Evolutionary conservation across 2,797 vertebrate species (phyloP), one percentile per base, ranked within the genome.

Genomic region (Notoglanidium macrostoma): DNA sequence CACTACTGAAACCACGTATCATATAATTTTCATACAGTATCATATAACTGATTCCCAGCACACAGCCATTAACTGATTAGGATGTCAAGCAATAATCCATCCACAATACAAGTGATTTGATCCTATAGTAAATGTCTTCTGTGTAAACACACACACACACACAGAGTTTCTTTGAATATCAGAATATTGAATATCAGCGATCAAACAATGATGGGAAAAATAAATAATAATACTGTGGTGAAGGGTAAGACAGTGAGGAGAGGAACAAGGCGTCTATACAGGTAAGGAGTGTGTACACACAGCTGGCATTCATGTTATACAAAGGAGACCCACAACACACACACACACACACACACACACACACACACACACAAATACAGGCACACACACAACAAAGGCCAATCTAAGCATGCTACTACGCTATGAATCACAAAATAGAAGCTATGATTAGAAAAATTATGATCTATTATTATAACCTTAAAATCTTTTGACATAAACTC

Each of bases 221-320:
- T 59, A 59, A 80, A 80, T 80, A 80, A 80, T 80, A 44, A 40
- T 61, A 21, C 5, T 19, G 23, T 61, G 21, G 57, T 59, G 78
- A 79, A 55, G 54, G 10, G 54, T 59, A 7, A 79, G 32, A 59
- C 19, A 59, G 32, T 0, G 5, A 61, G 10, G 32, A 61, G 54
- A 40, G 11, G 55, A 21, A 80, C 54, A 80, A 59, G 77, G 32
- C 77, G 5, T 1, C 17, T 57, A 1, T 57, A 78, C 51, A 79
- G 77, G 54, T 79, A 19, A 35, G 54, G 77, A 79, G 29, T 79
- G 55, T 57, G 77, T 79, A 79, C 77, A 79, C n/a, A 78, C 76
- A 78, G 51, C n/a, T 78, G 76, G 76, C 54, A 57, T 23, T 59
- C 54, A 79, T 21, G 54, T 57, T 35, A 23, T 32, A 79, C 77